These are phyloP conservation scores for Ornithoptera alexandrae DNA, from an alignment of 2,888 invertebrate species.

Conservation along the genomic window DNA sequence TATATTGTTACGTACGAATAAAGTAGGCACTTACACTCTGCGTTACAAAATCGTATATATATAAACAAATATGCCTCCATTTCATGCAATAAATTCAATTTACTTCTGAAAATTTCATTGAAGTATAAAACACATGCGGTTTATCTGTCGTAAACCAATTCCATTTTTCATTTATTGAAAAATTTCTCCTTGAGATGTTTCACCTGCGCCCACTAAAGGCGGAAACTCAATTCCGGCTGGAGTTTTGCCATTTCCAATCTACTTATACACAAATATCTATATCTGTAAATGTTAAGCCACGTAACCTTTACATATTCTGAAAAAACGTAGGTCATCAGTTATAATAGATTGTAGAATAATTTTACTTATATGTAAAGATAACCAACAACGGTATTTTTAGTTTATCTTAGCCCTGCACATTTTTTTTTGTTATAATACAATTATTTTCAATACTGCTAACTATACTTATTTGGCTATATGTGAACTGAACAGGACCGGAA, in stretches of 20 bases:
- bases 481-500: too few species aligned
- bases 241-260: conserved; percentile 44
- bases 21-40: neutral
- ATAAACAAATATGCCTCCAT: neutral
- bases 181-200: conserved; percentile 53
- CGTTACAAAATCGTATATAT: neutral
- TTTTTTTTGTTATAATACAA: too few species aligned
- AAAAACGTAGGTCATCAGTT: too few species aligned
- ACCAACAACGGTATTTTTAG: too few species aligned
- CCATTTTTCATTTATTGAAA: conserved; percentile 64
- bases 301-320: too few species aligned
- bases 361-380: too few species aligned
- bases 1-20: too few species aligned
- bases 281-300: conserved; percentile 1
- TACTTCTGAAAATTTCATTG: conserved; percentile 11
- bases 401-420: too few species aligned
- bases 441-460: too few species aligned
- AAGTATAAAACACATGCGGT: conserved; percentile 34
- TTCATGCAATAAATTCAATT: conserved; percentile 16
- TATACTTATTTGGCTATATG: too few species aligned
- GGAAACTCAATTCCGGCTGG: conserved; percentile 53
- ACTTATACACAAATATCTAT: conserved; percentile 16
- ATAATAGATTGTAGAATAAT: too few species aligned
- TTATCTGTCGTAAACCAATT: conserved; percentile 52
- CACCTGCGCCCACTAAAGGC: conserved; percentile 63